Base-by-base conservation (phyloP, 2,797 vertebrate species). In the Cetoscarus ocellatus region DNA sequence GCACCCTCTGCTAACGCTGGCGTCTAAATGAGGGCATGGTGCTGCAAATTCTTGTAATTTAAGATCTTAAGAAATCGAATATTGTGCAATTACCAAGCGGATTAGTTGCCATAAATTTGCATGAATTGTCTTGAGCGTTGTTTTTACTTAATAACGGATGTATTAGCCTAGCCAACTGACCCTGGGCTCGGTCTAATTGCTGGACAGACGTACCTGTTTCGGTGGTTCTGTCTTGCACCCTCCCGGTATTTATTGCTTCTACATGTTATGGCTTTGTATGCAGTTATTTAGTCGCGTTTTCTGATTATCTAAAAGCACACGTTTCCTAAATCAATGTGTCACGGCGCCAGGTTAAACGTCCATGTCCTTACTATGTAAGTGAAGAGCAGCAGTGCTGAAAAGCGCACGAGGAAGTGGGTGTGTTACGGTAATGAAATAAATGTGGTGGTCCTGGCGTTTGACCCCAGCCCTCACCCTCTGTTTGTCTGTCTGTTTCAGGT, bases 401-500 rank as follows among this genome's bases (percentile, higher is more conserved):
- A 12, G 50, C 54, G 45, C 36, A n/a, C 40, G 7, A 14, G 38
- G 17, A 47, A 67, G 56, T 61, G 47, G 51, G 59, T 64, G 66
- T 77, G 47, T 54, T 58, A 61, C 61, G 45, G 40, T 6, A 8
- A 0, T 34, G 38, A 39, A 39, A 39, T 39, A 39, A 39, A 39
- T 39, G 9, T 39, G 6, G 18, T 50, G 49, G 35, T 61, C 0
- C 7, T 13, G 53, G 18, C 40, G 8, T 27, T 18, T 58, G 47
- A 72, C 27, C 18, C 61, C 34, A 5, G 19, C 15, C n/a, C n/a
- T 60, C 48, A 15, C 27, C 27, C 27, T 18, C 35, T 9, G 9
- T 6, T 17, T 70, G n/a, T 61, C 15, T 75, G 18, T 85, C 17
- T 85, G 49, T 59, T 65, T 47, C 84, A 99, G 98, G 98, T 99